phyloP scores from a whole-genome alignment of 2,113 vertebrate species.

The Isurus oxyrinchus region DNA sequence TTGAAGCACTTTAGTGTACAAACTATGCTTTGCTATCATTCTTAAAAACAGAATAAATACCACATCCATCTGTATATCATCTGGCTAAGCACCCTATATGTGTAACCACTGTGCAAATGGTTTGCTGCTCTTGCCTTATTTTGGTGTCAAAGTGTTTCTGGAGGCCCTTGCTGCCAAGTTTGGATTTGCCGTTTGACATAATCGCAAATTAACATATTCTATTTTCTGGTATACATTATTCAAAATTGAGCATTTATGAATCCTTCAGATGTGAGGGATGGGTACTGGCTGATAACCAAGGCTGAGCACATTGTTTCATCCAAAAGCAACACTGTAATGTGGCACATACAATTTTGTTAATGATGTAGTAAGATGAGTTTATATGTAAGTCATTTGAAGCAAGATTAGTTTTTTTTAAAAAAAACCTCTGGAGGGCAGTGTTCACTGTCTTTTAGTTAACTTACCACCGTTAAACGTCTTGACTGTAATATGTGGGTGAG shows the following conservation, averaged over 20 bases:
- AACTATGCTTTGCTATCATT: background rate
- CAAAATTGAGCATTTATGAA: background rate
- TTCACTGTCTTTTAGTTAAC: background rate
- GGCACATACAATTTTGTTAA: background rate
- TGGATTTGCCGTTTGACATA: background rate
- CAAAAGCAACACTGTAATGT: background rate
- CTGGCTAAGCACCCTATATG: background rate
- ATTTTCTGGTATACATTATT: background rate
- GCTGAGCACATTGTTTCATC: background rate
- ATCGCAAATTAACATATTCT: background rate
- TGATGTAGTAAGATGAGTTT: background rate
- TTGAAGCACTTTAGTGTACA: background rate
- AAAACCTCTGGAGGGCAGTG: conserved; percentile 25
- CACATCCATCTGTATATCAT: background rate
- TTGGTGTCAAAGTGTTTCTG: background rate
- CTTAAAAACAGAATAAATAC: background rate
- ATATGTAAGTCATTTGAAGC: background rate
- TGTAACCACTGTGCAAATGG: background rate
- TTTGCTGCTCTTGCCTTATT: background rate
- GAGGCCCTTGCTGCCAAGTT: background rate
- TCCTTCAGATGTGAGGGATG: background rate
- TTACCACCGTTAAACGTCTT: background rate
- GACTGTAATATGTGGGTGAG: background rate
- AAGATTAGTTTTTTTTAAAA: background rate
- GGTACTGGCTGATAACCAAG: background rate